Evolutionary conservation across 2,113 vertebrate genomes (phyloP), one percentile per base, ranked within the genome.

Genomic region (Corapipo altera): DNA sequence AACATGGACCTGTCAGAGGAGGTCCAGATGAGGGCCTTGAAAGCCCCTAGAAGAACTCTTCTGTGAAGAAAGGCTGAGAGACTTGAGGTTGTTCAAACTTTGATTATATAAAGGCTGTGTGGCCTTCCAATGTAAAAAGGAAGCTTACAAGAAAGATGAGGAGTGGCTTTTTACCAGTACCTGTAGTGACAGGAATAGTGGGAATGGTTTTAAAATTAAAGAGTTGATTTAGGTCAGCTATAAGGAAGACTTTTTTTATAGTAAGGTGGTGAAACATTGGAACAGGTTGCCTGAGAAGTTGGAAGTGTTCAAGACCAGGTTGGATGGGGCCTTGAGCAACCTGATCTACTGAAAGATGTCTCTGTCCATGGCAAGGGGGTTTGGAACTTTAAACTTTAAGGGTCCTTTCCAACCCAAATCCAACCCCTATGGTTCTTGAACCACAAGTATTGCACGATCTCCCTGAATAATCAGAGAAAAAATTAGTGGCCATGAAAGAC

Each of bases 281-380:
- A 43, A 11, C 10, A 64, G 5, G 35, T 28, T 55, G 4, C 9
- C 15, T 1, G 1, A 76, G 43, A 58, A 73, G 11, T 1, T 64
- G 11, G 3, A 58, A 59, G 4, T n/a, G 15, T 48, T 86, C 18
- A 43, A 78, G 27, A 13, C 17, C 9, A 49, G 9, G 11, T 1
- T 66, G 32, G 26, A 65, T 24, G 11, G 6, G 15, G 1, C 7
- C 65, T 65, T 44, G 11, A 11, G 2, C 7, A 58, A 39, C 5
- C 2, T 70, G 13, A 22, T 77, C 13, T 17, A 3, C 1, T 37
- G 44, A n/a, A 93, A 75, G 6, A 6, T n/a, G 4, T 35, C 12
- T 7, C 8, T 41, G 12, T 26, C 7, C 4, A 3, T 6, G 14
- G 14, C 8, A 37, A 32, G 4, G 15, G 8, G 2, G 1, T 55